Evolutionary conservation across 2,113 vertebrate species (phyloP), one percentile per base, ranked within the genome.

Genomic region (Leptodactylus fuscus): DNA sequence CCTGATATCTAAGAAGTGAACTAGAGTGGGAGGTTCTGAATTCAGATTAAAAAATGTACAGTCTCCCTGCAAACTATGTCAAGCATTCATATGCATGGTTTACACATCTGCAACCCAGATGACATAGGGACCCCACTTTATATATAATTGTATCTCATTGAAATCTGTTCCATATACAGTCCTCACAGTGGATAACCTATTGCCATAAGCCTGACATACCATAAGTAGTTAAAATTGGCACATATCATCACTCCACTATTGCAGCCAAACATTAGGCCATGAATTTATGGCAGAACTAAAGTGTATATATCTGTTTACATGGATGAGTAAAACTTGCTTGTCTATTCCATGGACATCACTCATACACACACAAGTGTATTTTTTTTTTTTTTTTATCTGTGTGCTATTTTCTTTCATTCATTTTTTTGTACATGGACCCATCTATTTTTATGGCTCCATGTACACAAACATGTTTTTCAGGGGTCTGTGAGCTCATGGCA

Each of bases 221-320:
- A 58, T 36, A 79, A 58, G 20, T 79, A 38, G 60, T 27, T 51
- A 10, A 36, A 32, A 36, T 15, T 77, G 49, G 36, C 75, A 78
- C 75, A 58, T 49, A 58, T 78, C 48, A 78, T 55, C 49, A n/a
- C 32, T 55, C 29, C n/a, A 49, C 51, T 49, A 55, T 78, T 27
- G 38, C 49, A 51, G 75, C 49, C 48, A 51, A 53, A 36, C 27
- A 27, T 48, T 74, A 16, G 29, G 12, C 44, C 46, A 48, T 74
- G 1, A 75, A 48, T 48, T 29, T n/a, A 49, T 34, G 27, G 8
- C 32, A 20, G 6, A 49, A 49, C n/a, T n/a, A n/a, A n/a, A n/a
- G n/a, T 44, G 4, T 34, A 18, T 67, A 18, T 5, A 67, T 67
- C 15, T 67, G 29, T 67, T 16, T 36, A 34, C 5, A 20, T 8